A percentile compares a stretch with the other conserved stretches of the same genome.
Evolutionary conservation across 2,888 invertebrate genomes (phyloP).

Genomic region (Oscheius sp.): DNA sequence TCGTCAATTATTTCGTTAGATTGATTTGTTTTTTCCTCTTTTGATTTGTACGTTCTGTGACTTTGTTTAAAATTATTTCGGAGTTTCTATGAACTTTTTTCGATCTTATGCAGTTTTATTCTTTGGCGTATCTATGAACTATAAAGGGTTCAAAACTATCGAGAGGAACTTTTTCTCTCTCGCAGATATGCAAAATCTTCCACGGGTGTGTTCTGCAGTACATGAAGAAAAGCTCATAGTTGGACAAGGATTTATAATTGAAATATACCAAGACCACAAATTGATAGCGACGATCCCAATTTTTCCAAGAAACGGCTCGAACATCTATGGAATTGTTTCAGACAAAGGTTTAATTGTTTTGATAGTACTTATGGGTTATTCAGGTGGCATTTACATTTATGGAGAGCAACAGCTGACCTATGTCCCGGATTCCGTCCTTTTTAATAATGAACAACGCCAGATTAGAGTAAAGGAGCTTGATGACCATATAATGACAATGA

Average conservation of each 20-base stretch:
- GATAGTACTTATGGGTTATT: not conserved
- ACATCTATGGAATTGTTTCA: constrained; percentile 6
- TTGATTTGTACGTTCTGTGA: constrained; percentile 20
- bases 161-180: not conserved
- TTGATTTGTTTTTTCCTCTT: constrained; percentile 8
- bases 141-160: not conserved
- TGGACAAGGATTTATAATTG: not conserved
- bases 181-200: not conserved
- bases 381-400: constrained; percentile 20
- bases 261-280: not conserved
- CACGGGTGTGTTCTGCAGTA: not conserved
- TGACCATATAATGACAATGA: constrained; percentile 1
- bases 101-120: not conserved
- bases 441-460: not conserved
- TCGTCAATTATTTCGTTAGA: constrained; percentile 17
- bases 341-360: constrained; percentile 1
- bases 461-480: not conserved
- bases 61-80: constrained; percentile 16
- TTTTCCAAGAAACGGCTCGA: not conserved
- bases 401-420: constrained; percentile 14
- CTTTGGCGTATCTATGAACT: not conserved
- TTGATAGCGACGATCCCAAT: not conserved
- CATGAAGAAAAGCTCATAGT: constrained; percentile 7
- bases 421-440: not conserved
- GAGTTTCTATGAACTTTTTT: constrained; percentile 19